Percentiles rank a stretch among this genome's conserved stretches.
These are phyloP conservation scores for Smutsia temminckii DNA, from an alignment of 2,797 vertebrate species.

Conservation along the genomic window DNA sequence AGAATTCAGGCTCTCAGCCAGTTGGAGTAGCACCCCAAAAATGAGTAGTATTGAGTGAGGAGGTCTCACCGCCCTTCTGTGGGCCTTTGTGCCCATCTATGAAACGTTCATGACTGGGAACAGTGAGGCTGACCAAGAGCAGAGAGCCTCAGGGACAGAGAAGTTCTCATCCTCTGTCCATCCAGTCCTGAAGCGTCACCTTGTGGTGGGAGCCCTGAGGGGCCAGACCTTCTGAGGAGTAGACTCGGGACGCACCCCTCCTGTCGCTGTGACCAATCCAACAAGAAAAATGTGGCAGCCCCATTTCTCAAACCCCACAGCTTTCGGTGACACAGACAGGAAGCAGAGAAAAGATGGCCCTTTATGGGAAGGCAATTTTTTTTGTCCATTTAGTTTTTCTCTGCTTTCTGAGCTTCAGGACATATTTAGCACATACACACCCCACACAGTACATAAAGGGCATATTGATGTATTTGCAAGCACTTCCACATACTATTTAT, in stretches of 20 bases:
- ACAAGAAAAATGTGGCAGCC: not conserved
- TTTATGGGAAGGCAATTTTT: constrained; percentile 42
- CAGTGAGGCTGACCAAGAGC: not conserved
- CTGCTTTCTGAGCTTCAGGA: not conserved
- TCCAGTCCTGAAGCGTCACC: not conserved
- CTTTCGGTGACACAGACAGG: not conserved
- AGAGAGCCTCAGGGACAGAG: not conserved
- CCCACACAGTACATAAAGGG: not conserved
- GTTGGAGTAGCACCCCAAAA: not conserved
- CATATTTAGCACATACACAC: constrained; percentile 38
- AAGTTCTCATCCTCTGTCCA: not conserved
- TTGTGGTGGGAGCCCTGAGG: too few species aligned
- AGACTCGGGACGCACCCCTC: not conserved
- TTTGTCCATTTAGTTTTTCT: constrained; percentile 3
- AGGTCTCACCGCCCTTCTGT: not conserved
- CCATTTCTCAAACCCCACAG: not conserved
- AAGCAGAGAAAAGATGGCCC: constrained; percentile 30
- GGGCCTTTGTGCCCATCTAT: not conserved
- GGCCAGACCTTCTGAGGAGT: not conserved
- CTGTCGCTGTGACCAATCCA: not conserved
- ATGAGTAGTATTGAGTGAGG: rapidly evolving
- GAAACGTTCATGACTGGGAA: not conserved
- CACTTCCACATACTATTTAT: constrained; percentile 48
- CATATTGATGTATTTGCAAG: constrained; percentile 3
- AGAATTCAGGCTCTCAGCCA: not conserved